Conservation (phyloP, 2,888 invertebrate species). For the Athetis lepigone region DNA sequence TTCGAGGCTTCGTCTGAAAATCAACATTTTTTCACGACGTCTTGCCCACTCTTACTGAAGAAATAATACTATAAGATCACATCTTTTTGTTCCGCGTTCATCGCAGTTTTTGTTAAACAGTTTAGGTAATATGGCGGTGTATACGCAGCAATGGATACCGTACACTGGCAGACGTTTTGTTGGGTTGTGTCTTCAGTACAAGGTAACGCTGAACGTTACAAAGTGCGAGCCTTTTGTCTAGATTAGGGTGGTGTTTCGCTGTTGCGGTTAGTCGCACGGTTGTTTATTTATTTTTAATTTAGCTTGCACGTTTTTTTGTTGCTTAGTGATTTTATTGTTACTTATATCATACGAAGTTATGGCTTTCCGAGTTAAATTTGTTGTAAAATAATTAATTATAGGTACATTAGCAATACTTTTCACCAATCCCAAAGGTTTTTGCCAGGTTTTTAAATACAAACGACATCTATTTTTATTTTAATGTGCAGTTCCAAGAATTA, state of each 20-base stretch:
- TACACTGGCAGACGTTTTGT: slow-evolving; percentile 54
- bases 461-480: too few species aligned
- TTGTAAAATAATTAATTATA: too few species aligned
- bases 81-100: slow-evolving; percentile 54
- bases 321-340: too few species aligned
- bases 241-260: slow-evolving; percentile 75
- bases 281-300: background rate
- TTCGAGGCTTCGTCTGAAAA: slow-evolving; percentile 79
- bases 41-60: slow-evolving; percentile 70
- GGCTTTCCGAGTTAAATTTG: too few species aligned
- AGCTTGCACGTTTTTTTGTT: too few species aligned
- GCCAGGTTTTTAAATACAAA: too few species aligned
- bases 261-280: slow-evolving; percentile 51
- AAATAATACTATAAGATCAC: slow-evolving; percentile 71
- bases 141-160: slow-evolving; percentile 69
- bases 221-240: slow-evolving; percentile 90
- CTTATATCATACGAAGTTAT: too few species aligned
- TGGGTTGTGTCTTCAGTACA: slow-evolving; percentile 71
- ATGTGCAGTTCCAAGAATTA: too few species aligned
- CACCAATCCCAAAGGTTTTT: too few species aligned
- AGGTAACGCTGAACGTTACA: slow-evolving; percentile 88
- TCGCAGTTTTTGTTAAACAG: slow-evolving; percentile 57
- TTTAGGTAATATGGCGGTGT: background rate
- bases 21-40: slow-evolving; percentile 83
- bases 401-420: too few species aligned